Evolutionary conservation across 2,888 invertebrate genomes (phyloP), one percentile per base, ranked within the genome.

Genomic region (Campopleginae sp.): DNA sequence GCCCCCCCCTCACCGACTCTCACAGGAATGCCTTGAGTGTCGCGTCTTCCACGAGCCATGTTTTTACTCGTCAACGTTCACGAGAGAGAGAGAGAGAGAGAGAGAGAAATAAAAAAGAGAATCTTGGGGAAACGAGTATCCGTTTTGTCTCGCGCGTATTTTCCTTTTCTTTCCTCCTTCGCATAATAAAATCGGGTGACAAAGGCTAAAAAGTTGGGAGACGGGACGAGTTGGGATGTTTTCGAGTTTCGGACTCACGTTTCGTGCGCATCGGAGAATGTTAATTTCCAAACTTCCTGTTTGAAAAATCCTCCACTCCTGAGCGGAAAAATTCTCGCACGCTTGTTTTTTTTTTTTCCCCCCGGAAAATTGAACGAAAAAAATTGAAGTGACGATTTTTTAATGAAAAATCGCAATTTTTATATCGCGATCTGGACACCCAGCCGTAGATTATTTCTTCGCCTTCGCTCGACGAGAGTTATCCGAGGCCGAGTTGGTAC

Each of bases 111-210:
- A 17, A 44, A 58, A 19, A 54, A 61, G 63, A 65, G 42, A 61
- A 63, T 23, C 54, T n/a, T 19, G 42, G 51, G 51, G 42, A 58
- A 33, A 66, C 46, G 31, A 76, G 65, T 66, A 65, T 76, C 65
- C 65, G 76, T 76, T 76, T 58, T 48, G 72, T 66, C 74, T 54
- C 46, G 72, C 44, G 44, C 3, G 33, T 70, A 14, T 54, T 71
- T 38, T 61, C 44, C 58, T 71, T 68, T 12, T 46, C 66, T 19
- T 23, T 65, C 48, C 71, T 58, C 79, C 63, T 75, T 70, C 75
- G 84, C 80, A 84, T 84, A 84, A 84, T 71, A 84, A 84, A 83
- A 68, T 58, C 58, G 48, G 19, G 51, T 71, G 71, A 80, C 65
- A 80, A 76, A 80, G 80, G 76, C 23, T 38, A 7, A 63, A 7